phyloP scores from a whole-genome alignment of 1,140 invertebrate genomes.

The Capitella teleta region DNA sequence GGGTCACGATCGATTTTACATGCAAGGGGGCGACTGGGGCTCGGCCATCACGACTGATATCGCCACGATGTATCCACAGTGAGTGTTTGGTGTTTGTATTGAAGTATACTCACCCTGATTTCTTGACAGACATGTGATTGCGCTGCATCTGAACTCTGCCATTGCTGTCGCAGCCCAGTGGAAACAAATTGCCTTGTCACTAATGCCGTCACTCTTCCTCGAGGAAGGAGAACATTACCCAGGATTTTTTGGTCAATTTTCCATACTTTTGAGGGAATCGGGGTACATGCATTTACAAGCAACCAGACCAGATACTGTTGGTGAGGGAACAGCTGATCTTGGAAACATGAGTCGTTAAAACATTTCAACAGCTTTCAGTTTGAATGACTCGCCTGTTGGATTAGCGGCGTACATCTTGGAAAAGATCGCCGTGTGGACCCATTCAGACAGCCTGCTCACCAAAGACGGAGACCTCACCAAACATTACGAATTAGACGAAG shows the following conservation, averaged over 20 bases:
- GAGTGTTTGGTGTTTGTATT: no score
- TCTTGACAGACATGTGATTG: no score
- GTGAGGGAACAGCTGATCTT: no score
- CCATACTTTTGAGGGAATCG: slow-evolving; percentile 51
- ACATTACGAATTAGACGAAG: slow-evolving; percentile 56
- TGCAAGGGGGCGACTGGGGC: slow-evolving; percentile 70
- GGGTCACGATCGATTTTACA: slow-evolving; percentile 61
- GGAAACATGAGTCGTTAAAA: not conserved
- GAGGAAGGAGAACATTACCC: no score
- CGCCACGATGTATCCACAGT: slow-evolving; percentile 55
- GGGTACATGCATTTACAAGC: slow-evolving; percentile 77
- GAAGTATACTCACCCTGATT: no score
- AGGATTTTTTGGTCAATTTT: no score
- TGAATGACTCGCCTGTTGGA: slow-evolving; percentile 51
- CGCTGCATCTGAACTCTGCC: no score
- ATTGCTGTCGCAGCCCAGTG: no score
- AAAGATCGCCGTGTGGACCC: slow-evolving; percentile 70
- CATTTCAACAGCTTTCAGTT: slow-evolving; percentile 3
- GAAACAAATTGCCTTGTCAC: no score
- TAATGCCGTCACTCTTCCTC: no score
- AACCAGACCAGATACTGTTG: slow-evolving; percentile 82
- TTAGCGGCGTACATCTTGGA: slow-evolving; percentile 72
- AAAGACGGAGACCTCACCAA: slow-evolving; percentile 59
- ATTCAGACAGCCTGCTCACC: slow-evolving; percentile 40
- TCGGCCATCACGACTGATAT: slow-evolving; percentile 41